Conservation (phyloP, 1,140 invertebrate species). For the Helicoverpa zea region DNA sequence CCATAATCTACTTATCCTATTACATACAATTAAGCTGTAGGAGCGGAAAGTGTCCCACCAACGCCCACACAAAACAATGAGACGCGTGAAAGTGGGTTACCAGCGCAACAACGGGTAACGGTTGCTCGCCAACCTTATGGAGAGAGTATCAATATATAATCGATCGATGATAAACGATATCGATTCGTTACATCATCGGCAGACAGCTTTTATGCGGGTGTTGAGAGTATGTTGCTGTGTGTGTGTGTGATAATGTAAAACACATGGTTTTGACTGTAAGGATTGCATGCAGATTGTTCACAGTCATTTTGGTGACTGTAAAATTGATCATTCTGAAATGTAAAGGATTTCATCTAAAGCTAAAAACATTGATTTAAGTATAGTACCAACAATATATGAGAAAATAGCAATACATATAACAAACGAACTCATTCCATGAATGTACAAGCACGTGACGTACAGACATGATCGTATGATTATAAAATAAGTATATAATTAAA, state of each 20-base stretch:
- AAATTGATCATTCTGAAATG: too few species aligned
- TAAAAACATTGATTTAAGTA: not conserved
- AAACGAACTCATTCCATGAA: not conserved
- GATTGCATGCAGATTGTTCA: too few species aligned
- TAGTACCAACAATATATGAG: not conserved
- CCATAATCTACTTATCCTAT: too few species aligned
- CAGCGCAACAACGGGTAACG: conserved; percentile 12
- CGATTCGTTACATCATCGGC: not conserved
- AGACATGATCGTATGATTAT: not conserved
- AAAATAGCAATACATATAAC: not conserved
- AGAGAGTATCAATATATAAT: conserved; percentile 27
- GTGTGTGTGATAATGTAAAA: not conserved
- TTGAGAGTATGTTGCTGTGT: not conserved
- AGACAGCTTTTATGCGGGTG: not conserved
- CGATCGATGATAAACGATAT: conserved; percentile 23
- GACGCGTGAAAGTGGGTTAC: conserved; percentile 21
- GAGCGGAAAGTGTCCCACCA: too few species aligned
- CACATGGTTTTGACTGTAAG: not conserved
- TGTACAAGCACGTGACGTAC: not conserved
- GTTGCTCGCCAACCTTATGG: conserved; percentile 1
- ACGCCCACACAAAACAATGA: conserved; percentile 4
- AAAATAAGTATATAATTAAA: not conserved
- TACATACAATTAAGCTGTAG: too few species aligned
- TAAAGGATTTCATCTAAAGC: too few species aligned
- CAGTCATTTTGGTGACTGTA: too few species aligned